Evolutionary conservation across 2,797 vertebrate genomes (phyloP), one percentile per base, ranked within the genome.

Genomic region (Alca torda): DNA sequence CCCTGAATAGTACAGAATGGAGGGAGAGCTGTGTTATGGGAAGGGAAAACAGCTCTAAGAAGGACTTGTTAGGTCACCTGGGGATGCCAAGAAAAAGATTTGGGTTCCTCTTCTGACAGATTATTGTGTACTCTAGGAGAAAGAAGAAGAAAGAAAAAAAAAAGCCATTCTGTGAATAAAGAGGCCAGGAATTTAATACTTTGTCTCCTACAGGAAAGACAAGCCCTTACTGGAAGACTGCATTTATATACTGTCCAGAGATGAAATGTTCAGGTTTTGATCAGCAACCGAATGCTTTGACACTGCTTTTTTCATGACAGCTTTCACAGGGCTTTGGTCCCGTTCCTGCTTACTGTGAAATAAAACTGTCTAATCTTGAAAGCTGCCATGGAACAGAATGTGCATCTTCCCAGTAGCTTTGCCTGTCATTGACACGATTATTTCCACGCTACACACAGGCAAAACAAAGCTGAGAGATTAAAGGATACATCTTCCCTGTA

Each of bases 251-350:
- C 21, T 54, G 57, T 73, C 57, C 88, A 76, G 76, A 90, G 70
- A 24, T 54, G 33, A 92, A 91, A 93, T 24, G 46, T 90, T 86
- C 57, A 75, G 46, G 39, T 61, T 94, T 91, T 94, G 92, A 95
- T 91, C 80, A 90, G 65, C 69, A 86, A 31, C 50, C 25, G 59
- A 93, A 88, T 75, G 69, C 50, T 86, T 69, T 94, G 82, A 87
- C 68, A 41, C 10, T 61, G n/a, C 21, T 70, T 81, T 87, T 77
- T 75, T 74, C 48, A 25, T 57, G 18, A 65, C 11, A 54, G 53
- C 23, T 75, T 90, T 91, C 70, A 61, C 57, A 90, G 53, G 39
- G 39, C 64, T 95, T 95, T 87, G 67, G 89, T 91, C 46, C 53
- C 31, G 28, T 69, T 95, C 63, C 63, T 85, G 72, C 60, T 89